Evolutionary conservation across 2,113 vertebrate genomes (phyloP), one percentile per base, ranked within the genome.

Genomic region (Dolichallabes microphthalmus): DNA sequence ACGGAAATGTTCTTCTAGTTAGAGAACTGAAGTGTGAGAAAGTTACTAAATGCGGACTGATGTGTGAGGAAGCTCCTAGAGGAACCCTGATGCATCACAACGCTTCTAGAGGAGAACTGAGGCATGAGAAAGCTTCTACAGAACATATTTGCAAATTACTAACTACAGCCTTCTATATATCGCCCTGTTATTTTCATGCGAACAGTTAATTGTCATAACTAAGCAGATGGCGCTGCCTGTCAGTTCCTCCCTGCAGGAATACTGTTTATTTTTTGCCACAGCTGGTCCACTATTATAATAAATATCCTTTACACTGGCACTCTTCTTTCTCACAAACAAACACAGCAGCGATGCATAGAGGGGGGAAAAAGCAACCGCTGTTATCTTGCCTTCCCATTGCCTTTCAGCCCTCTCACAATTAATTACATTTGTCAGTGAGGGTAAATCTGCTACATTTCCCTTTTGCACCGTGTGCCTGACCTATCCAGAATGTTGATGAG

Each of bases 251-350:
- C 84, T 68, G 27, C 17, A 80, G 74, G 73, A 83, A 78, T 50
- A 71, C 13, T 45, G 50, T 83, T 80, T 58, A 88, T 88, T 86
- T 60, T 86, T 61, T 76, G 4, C 75, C 27, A 15, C 80, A 88
- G 76, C 84, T 85, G 80, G 60, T 82, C 64, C 50, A 39, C 73
- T 45, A 50, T 80, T 83, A 58, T 45, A 30, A 73, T 76, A 83
- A 86, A 88, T 57, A 83, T 82, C 57, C 57, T 73, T 64, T 64
- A 83, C 87, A 88, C 64, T 77, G 75, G 84, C 74, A 30, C 79
- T 57, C 27, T 53, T 73, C 60, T 82, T 71, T 53, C 63, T 76
- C 2, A 22, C 64, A 14, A 81, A 80, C 53, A 73, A 19, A 68
- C 55, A 14, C 61, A n/a, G 55, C 52, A 78, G 55, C 82, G 2